Evolutionary conservation across 1,140 invertebrate genomes (phyloP).

Genomic region (Cydia amplana): DNA sequence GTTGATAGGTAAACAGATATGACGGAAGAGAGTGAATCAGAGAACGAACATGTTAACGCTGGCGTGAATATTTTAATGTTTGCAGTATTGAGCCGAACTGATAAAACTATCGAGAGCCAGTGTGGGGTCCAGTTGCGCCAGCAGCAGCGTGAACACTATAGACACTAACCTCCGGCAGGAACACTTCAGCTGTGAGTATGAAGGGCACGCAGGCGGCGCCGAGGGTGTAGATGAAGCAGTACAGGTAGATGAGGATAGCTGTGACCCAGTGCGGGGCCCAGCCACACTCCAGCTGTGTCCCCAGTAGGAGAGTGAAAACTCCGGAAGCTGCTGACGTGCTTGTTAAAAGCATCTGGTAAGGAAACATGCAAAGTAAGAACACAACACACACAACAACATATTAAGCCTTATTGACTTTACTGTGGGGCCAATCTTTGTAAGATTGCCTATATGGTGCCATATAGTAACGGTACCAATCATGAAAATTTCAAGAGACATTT

Average conservation of each 20-base stretch:
- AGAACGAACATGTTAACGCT: too few species aligned
- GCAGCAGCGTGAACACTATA: slow-evolving; percentile 37
- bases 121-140: slow-evolving; percentile 50
- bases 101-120: slow-evolving; percentile 43
- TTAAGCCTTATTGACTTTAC: too few species aligned
- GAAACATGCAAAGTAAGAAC: slow-evolving; percentile 30
- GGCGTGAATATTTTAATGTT: too few species aligned
- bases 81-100: too few species aligned
- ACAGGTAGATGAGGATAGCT: slow-evolving; percentile 57
- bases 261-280: slow-evolving; percentile 65
- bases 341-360: slow-evolving; percentile 54
- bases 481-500: too few species aligned
- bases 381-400: too few species aligned
- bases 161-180: slow-evolving; percentile 63
- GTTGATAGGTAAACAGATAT: too few species aligned
- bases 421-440: too few species aligned
- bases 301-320: slow-evolving; percentile 53
- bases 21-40: too few species aligned
- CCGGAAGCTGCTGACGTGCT: slow-evolving; percentile 50
- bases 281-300: slow-evolving; percentile 53
- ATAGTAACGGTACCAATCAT: too few species aligned
- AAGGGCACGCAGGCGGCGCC: slow-evolving; percentile 63
- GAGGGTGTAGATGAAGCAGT: slow-evolving; percentile 58
- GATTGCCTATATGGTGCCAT: too few species aligned
- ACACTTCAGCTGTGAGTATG: slow-evolving; percentile 64